Evolutionary conservation across 2,113 vertebrate species (phyloP), one percentile per base, ranked within the genome.

Genomic region (Deroptyus accipitrinus): DNA sequence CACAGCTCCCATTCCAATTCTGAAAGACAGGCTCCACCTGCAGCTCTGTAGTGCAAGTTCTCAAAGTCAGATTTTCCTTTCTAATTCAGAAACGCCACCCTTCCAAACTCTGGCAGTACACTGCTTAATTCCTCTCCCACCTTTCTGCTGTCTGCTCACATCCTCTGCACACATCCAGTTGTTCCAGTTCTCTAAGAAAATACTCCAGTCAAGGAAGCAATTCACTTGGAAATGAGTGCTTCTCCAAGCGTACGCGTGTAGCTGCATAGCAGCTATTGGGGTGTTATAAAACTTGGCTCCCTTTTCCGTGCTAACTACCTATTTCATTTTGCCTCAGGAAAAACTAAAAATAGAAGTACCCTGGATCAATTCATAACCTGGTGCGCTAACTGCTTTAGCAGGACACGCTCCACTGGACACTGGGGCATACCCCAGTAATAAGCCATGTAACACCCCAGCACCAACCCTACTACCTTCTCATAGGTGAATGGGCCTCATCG

Each of bases 41-140:
- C 90, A 96, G 91, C 92, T 97, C 86, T 54, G 92, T 97, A 98
- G 97, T 98, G 96, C 97, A 98, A 97, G 95, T 97, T 97, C 97
- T 98, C 87, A 82, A 97, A 95, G 97, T 95, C 95, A 96, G 86
- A 95, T 90, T 91, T 83, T 88, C 94, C 91, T 93, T 97, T 97
- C 86, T 80, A 83, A 92, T 93, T 82, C 91, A 96, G 81, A 97
- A 95, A 91, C 55, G 16, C 61, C 86, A 97, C 79, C 54, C 31
- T 74, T 87, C 85, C 68, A 42, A 82, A 85, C 44, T 63, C 89
- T 84, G 90, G 91, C 93, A 96, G 86, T 61, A 78, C 92, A 31
- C 83, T 84, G 52, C 88, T 91, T 63, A 64, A 86, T 91, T 92
- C 75, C 96, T 62, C 25, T 92, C 63, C 59, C 41, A 13, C 54